A percentile compares a stretch with the other conserved stretches of the same genome.
Evolutionary conservation across 2,797 vertebrate species (phyloP).

Genomic region (Anas georgica): DNA sequence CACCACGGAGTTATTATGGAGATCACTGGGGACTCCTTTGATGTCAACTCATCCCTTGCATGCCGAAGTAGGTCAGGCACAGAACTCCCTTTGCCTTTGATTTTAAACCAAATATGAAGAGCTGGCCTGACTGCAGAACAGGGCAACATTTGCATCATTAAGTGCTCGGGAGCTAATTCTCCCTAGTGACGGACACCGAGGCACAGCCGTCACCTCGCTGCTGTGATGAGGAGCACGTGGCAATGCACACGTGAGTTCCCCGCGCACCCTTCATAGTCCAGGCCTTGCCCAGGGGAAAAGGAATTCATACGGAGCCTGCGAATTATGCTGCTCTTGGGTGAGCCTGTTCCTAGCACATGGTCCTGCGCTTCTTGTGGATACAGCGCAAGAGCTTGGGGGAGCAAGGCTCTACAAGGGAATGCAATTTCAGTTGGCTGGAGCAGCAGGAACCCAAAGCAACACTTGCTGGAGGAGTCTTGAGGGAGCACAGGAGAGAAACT

Average conservation of each 20-base stretch:
- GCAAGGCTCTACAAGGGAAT: neutral
- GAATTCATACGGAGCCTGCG: neutral
- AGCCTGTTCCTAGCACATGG: neutral
- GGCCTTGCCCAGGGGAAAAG: neutral
- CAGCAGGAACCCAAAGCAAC: constrained; percentile 20
- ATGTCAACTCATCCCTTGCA: constrained; percentile 36
- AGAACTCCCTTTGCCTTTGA: constrained; percentile 12
- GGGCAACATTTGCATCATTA: neutral
- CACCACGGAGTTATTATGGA: neutral
- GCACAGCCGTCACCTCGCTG: neutral
- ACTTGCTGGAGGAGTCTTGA: constrained; percentile 7
- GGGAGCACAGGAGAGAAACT: neutral
- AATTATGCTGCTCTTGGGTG: neutral
- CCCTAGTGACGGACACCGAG: fast-evolving
- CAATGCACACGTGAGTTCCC: neutral
- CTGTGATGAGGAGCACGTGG: neutral
- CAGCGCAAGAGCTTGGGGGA: neutral
- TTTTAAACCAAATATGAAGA: neutral
- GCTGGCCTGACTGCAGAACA: neutral
- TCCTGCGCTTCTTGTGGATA: neutral
- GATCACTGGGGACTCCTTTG: constrained; percentile 34
- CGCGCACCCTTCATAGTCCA: neutral
- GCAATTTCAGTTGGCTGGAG: neutral
- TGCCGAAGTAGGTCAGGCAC: constrained; percentile 29
- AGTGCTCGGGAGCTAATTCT: neutral